Base-by-base conservation (phyloP, 2,888 invertebrate species). In the Marasmarcha lunaedactyla region DNA sequence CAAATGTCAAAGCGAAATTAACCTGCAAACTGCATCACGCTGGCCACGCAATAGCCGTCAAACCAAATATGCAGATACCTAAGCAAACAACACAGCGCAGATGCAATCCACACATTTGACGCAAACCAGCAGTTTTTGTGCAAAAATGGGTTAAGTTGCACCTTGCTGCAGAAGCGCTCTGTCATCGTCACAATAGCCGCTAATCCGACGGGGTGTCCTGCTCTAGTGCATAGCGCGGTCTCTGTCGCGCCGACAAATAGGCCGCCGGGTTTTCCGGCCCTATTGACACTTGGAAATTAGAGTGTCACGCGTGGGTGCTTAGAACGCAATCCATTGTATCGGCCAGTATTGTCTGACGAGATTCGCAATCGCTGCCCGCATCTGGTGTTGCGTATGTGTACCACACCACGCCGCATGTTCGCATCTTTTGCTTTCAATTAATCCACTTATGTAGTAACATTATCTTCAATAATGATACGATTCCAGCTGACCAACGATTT, bases 231-330 rank as follows among this genome's bases (percentile, higher is more conserved):
- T 55, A 49, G 45, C 39, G 48, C 39, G 50, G 48, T 70, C 69
- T 45, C 57, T 52, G 37, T 51, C 54, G 45, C 54, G 12, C 59
- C 57, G 59, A 69, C 61, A 60, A 63, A 67, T 64, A 59, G 55
- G 56, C 52, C 57, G 20, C 57, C 57, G 58, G 63, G 20, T 64
- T 70, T 71, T 70, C 69, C 71, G 66, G 61, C 60, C 67, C 67
- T 68, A 66, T 71, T 69, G 72, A 71, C 71, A 71, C 67, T 73
- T 71, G 63, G 66, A 67, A 69, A 73, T 70, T 69, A 69, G 68
- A 70, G 68, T 67, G 72, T 74, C 69, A 74, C 67, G 77, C 77
- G 77, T 74, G 78, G 77, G 73, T 73, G 77, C 64, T 59, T 62
- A 50, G 20, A 57, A 62, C 67, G 70, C 71, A 71, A 71, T 62